These are phyloP conservation scores for Spongia lamella DNA, from an alignment of 37 sponge, comb jelly and placozoan genomes.

Conservation along the genomic window DNA sequence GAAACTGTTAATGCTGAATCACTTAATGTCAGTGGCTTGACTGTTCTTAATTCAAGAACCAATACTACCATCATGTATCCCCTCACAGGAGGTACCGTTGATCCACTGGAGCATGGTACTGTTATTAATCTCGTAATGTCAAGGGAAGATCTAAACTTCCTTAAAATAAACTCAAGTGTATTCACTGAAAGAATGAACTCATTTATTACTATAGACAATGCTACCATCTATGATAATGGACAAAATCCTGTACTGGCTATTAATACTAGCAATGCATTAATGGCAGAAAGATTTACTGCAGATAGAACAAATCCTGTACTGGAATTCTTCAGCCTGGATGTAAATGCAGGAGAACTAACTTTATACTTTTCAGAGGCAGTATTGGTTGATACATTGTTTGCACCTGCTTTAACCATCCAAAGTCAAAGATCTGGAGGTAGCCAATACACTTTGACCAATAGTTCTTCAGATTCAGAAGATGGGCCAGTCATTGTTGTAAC, in stretches of 20 bases:
- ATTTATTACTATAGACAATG: slow-evolving; percentile 41
- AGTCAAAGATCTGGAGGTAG: slow-evolving; percentile 39
- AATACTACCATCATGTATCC: slow-evolving; percentile 41
- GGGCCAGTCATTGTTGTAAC: slow-evolving; percentile 57
- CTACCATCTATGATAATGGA: slow-evolving; percentile 63
- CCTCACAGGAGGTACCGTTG: slow-evolving; percentile 60
- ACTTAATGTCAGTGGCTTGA: slow-evolving; percentile 54
- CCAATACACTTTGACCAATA: slow-evolving; percentile 51
- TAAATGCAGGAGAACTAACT: slow-evolving; percentile 73
- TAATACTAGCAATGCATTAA: slow-evolving; percentile 13
- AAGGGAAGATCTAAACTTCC: slow-evolving; percentile 55
- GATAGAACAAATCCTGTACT: slow-evolving; percentile 62
- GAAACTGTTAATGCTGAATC: slow-evolving; percentile 75
- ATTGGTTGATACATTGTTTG: slow-evolving; percentile 37
- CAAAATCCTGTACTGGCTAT: slow-evolving; percentile 41
- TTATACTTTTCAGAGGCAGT: slow-evolving; percentile 82
- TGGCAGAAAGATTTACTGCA: slow-evolving; percentile 18
- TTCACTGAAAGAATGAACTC: slow-evolving; percentile 40
- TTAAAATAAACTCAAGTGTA: slow-evolving; percentile 49
- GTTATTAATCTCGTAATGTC: slow-evolving; percentile 42
- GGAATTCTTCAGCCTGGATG: slow-evolving; percentile 52
- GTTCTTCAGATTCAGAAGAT: slow-evolving; percentile 53
- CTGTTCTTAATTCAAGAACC: slow-evolving; percentile 42
- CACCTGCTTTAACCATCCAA: slow-evolving; percentile 47
- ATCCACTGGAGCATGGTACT: slow-evolving; percentile 21